Conservation (phyloP, 2,888 invertebrate species). For the Drosophila longiperda region DNA sequence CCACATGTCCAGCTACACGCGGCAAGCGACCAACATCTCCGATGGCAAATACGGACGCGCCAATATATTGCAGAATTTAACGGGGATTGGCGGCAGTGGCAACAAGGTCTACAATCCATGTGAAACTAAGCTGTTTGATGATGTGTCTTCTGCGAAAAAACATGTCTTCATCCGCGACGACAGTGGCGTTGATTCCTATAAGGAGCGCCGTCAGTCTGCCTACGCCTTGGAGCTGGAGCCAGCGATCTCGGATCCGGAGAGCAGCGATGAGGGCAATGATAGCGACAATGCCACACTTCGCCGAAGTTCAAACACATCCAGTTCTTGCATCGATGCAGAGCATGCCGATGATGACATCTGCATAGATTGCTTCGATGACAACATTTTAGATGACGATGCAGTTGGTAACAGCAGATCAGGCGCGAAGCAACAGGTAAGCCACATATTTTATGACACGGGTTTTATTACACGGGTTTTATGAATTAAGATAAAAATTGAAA, state of each 20-base stretch:
- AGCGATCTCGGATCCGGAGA: constrained; percentile 68
- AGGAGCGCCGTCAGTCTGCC: constrained; percentile 60
- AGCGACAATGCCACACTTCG: constrained; percentile 72
- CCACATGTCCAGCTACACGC: constrained; percentile 76
- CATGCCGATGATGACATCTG: constrained; percentile 51
- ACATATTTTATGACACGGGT: background rate
- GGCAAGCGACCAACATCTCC: constrained; percentile 67
- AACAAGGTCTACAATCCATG: constrained; percentile 82
- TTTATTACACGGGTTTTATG: background rate
- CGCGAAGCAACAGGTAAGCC: constrained; percentile 53
- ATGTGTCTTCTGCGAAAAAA: constrained; percentile 61
- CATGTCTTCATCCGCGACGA: constrained; percentile 55
- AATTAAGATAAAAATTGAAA: background rate
- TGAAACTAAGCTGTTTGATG: constrained; percentile 79
- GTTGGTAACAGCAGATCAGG: constrained; percentile 11
- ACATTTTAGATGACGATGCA: constrained; percentile 34
- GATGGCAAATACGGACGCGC: constrained; percentile 78
- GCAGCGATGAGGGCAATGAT: constrained; percentile 75
- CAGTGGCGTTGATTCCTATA: constrained; percentile 43
- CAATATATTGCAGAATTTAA: constrained; percentile 68
- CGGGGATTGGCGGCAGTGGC: constrained; percentile 38
- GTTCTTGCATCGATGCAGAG: constrained; percentile 58
- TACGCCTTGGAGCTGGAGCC: constrained; percentile 81
- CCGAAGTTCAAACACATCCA: constrained; percentile 70
- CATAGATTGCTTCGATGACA: constrained; percentile 49